phyloP scores from a whole-genome alignment of 2,888 invertebrate genomes.

The Epirrhoe alternata region DNA sequence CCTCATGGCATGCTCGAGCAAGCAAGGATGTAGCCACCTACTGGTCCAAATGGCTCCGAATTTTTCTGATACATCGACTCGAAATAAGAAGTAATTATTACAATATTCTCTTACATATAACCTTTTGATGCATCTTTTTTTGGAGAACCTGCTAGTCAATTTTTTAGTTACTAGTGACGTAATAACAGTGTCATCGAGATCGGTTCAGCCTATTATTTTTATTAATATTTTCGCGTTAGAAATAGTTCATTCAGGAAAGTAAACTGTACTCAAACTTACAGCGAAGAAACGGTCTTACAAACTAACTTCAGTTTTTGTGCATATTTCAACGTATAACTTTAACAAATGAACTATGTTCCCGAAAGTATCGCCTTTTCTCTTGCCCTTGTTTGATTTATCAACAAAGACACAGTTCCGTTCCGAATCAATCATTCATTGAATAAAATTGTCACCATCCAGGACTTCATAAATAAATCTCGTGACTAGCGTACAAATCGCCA shows the following conservation, averaged over 20 bases:
- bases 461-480: slow-evolving; percentile 56
- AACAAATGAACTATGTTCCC: neutral
- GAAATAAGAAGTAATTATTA: neutral
- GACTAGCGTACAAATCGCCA: slow-evolving; percentile 44
- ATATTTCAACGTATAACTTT: too few species aligned
- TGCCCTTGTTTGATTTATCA: slow-evolving; percentile 5
- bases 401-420: slow-evolving; percentile 32
- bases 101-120: neutral
- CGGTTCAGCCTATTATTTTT: too few species aligned
- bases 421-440: slow-evolving; percentile 55
- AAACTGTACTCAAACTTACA: too few species aligned
- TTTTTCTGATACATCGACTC: too few species aligned
- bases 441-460: slow-evolving; percentile 52
- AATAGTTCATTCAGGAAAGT: too few species aligned
- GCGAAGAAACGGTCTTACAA: too few species aligned
- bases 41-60: too few species aligned
- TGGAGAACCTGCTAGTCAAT: neutral
- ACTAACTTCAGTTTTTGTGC: too few species aligned
- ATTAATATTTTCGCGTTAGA: too few species aligned
- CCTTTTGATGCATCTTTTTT: neutral
- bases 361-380: neutral
- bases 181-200: too few species aligned
- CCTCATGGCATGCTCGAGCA: too few species aligned
- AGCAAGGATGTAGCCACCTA: too few species aligned
- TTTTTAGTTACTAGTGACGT: neutral